Percentiles rank a stretch among this genome's conserved stretches.
Evolutionary conservation across 2,888 invertebrate species (phyloP).

Genomic region (Callinectes sapidus): DNA sequence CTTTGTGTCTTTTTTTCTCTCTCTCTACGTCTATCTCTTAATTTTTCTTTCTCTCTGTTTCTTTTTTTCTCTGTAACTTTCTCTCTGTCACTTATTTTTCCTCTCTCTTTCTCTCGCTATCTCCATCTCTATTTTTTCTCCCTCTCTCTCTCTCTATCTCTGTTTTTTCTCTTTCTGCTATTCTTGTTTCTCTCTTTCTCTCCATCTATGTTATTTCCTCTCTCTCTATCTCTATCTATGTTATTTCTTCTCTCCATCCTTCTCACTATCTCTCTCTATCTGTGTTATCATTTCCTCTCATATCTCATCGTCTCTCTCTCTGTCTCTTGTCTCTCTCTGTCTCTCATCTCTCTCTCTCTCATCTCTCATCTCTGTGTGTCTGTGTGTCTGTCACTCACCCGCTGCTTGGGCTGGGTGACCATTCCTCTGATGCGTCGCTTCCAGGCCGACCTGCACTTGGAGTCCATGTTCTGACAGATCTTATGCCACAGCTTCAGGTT

Average conservation of each 20-base stretch:
- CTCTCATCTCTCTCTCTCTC: neutral
- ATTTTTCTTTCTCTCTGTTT: neutral
- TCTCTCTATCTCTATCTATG: no score
- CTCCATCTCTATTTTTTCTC: no score
- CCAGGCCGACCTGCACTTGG: constrained; percentile 79
- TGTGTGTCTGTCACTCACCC: no score
- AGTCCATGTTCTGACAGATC: constrained; percentile 79
- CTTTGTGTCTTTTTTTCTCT: neutral
- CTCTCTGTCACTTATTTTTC: neutral
- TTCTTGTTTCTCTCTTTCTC: no score
- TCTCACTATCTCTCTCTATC: neutral
- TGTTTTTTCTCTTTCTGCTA: neutral
- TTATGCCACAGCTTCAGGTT: constrained; percentile 79
- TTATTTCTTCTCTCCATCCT: neutral
- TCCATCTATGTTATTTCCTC: no score
- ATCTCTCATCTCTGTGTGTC: no score
- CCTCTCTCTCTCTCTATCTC: neutral
- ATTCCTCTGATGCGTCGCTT: constrained; percentile 70
- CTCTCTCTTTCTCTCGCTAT: neutral
- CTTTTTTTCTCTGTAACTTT: no score
- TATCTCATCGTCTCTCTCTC: no score
- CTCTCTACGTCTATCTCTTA: no score
- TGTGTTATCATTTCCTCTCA: no score
- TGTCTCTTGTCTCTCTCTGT: no score
- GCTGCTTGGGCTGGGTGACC: constrained; percentile 51